phyloP scores from a whole-genome alignment of 2,113 vertebrate species.

The Colossoma macropomum region DNA sequence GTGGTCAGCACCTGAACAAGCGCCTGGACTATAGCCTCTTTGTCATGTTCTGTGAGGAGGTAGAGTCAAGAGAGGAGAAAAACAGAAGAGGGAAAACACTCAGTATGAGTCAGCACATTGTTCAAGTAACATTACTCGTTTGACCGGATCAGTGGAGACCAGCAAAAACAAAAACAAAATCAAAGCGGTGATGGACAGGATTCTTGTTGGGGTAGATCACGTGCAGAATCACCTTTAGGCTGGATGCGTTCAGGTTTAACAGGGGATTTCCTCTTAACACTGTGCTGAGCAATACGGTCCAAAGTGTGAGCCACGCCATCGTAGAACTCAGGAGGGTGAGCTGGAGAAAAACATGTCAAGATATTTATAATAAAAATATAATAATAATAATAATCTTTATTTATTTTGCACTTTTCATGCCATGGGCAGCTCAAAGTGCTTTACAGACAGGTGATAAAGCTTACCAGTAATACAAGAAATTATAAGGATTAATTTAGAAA shows the following conservation, averaged over 20 bases:
- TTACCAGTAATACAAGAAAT: too few species aligned
- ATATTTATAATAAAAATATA: not conserved
- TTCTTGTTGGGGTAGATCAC: too few species aligned
- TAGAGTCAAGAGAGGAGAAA: not conserved
- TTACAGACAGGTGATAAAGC: too few species aligned
- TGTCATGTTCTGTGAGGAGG: slow-evolving; percentile 48
- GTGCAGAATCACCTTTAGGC: slow-evolving; percentile 16
- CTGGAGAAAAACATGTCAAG: slow-evolving; percentile 48
- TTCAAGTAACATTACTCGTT: not conserved
- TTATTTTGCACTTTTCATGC: too few species aligned
- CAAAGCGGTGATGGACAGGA: not conserved
- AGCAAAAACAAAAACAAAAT: not conserved
- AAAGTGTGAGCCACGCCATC: slow-evolving; percentile 70
- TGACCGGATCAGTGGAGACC: not conserved
- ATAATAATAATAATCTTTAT: too few species aligned
- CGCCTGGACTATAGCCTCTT: slow-evolving; percentile 66
- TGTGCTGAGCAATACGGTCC: slow-evolving; percentile 70
- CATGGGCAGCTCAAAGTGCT: too few species aligned
- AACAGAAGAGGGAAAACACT: not conserved
- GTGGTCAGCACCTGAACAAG: slow-evolving; percentile 69
- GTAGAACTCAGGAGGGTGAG: slow-evolving; percentile 72
- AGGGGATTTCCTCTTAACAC: slow-evolving; percentile 50
- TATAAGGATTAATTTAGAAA: too few species aligned
- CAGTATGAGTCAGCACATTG: not conserved
- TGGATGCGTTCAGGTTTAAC: not conserved